Evolutionary conservation across 2,888 invertebrate species (phyloP).

Genomic region (Cephalotes varians): DNA sequence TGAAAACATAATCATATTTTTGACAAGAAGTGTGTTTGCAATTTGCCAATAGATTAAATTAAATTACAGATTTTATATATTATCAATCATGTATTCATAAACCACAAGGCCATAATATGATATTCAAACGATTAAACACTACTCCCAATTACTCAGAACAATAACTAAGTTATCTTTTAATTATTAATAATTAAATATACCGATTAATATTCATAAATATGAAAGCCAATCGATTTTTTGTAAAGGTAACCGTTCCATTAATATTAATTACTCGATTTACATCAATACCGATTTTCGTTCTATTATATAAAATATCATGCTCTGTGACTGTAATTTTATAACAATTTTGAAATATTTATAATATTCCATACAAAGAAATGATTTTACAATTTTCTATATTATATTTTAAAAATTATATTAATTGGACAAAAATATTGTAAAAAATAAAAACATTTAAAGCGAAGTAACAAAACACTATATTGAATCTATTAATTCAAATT

Average conservation of each 20-base stretch:
- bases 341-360: not conserved
- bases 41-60: too few species aligned
- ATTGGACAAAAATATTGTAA: not conserved
- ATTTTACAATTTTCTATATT: not conserved
- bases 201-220: constrained; percentile 9
- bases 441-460: not conserved
- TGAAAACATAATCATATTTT: not conserved
- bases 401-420: not conserved
- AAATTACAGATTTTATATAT: not conserved
- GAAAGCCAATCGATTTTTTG: not conserved
- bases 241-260: not conserved
- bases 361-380: not conserved
- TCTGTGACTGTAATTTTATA: not conserved
- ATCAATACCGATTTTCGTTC: not conserved
- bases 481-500: not conserved
- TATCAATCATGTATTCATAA: constrained; percentile 11
- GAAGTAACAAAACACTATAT: not conserved
- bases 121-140: constrained; percentile 11
- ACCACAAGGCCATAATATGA: constrained; percentile 1
- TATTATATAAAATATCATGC: not conserved
- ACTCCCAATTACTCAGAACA: constrained; percentile 3
- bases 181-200: constrained; percentile 24
- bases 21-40: not conserved
- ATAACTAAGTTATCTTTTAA: constrained; percentile 39
- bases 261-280: constrained; percentile 8